Percentiles rank a stretch among this genome's conserved stretches.
Conservation (phyloP, 2,113 vertebrate species). For the Nycticorax nycticorax region DNA sequence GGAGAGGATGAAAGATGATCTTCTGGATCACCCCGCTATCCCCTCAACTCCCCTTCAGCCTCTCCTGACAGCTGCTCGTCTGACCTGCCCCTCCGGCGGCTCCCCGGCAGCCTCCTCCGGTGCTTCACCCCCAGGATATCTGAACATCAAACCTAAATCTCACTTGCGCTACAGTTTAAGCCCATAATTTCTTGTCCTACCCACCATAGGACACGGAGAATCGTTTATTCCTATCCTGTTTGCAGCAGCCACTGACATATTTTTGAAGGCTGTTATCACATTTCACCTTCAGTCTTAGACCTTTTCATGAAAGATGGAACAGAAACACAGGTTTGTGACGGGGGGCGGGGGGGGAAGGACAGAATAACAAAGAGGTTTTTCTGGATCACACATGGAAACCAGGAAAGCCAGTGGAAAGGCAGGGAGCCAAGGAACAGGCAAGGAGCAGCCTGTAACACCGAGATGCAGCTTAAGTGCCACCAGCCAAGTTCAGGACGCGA, state of each 20-base stretch:
- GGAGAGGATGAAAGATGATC: slow-evolving; percentile 12
- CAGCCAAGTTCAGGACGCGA: background rate
- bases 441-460: background rate
- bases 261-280: slow-evolving; percentile 66
- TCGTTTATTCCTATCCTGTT: slow-evolving; percentile 44
- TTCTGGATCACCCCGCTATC: background rate
- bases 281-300: slow-evolving; percentile 64
- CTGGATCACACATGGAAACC: background rate
- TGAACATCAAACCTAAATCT: slow-evolving; percentile 13
- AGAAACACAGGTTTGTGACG: slow-evolving; percentile 17
- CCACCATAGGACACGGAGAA: background rate
- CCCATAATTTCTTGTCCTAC: slow-evolving; percentile 44
- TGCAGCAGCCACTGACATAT: slow-evolving; percentile 43
- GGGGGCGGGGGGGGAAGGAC: background rate
- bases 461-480: background rate
- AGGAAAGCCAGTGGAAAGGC: background rate
- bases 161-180: background rate
- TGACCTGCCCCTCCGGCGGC: background rate
- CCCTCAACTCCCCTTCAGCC: background rate
- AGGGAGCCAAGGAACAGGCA: background rate
- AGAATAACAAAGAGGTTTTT: slow-evolving; percentile 45
- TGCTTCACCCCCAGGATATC: background rate
- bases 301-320: slow-evolving; percentile 52
- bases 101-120: background rate
- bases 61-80: background rate